Percentiles rank a stretch among this genome's conserved stretches.
Evolutionary conservation across 2,797 vertebrate species (phyloP).

Genomic region (Rhyacichthys aspro): DNA sequence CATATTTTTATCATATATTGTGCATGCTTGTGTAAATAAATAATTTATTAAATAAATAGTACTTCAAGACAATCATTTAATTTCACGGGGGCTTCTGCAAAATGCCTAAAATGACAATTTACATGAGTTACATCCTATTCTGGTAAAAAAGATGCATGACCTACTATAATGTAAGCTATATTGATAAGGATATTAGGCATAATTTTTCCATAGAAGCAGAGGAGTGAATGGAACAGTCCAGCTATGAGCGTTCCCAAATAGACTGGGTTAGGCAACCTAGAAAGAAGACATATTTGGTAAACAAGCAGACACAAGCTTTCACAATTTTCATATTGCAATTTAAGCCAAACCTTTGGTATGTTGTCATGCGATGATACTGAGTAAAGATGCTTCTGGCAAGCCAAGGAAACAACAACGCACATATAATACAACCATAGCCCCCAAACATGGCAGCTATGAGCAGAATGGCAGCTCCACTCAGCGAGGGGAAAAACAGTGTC

Average conservation of each 20-base stretch:
- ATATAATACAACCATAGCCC: constrained; percentile 76
- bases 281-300: constrained; percentile 24
- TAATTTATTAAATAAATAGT: too few species aligned
- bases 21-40: too few species aligned
- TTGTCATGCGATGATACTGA: constrained; percentile 83
- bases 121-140: too few species aligned
- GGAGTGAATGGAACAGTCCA: constrained; percentile 78
- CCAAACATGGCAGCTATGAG: constrained; percentile 76
- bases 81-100: too few species aligned
- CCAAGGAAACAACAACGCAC: constrained; percentile 78
- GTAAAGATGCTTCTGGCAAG: constrained; percentile 81
- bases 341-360: constrained; percentile 79
- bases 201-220: constrained; percentile 81
- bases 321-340: background rate
- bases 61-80: too few species aligned
- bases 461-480: constrained; percentile 76
- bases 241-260: constrained; percentile 83
- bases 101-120: too few species aligned
- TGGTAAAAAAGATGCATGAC: too few species aligned
- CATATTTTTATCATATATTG: background rate
- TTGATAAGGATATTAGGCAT: constrained; percentile 83
- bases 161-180: background rate
- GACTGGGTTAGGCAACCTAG: constrained; percentile 82
- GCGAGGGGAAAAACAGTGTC: constrained; percentile 77
- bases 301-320: constrained; percentile 17